Conservation (phyloP, 53 echinoderm and acorn worm genomes). For the Echinarachnius parma region DNA sequence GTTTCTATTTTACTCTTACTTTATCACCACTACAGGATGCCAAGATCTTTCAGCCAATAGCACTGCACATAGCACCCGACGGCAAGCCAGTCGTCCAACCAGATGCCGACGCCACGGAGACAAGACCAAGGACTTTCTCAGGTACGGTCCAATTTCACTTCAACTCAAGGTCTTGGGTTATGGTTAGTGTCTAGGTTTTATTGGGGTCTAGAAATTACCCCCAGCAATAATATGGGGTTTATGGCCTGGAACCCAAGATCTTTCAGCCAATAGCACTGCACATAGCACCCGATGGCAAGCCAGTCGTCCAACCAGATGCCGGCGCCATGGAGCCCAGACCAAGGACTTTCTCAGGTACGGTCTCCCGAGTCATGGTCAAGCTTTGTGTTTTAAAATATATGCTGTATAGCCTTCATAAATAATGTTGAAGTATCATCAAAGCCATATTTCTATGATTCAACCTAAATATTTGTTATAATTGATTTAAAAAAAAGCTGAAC, state of each 20-base stretch:
- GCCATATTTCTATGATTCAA: no score
- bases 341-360: slow-evolving; percentile 96
- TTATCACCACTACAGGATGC: slow-evolving; percentile 65
- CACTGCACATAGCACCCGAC: slow-evolving; percentile 83
- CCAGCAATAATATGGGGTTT: no score
- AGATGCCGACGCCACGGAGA: slow-evolving; percentile 47
- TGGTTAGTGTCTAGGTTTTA: no score
- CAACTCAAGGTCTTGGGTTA: no score
- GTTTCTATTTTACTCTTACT: neutral
- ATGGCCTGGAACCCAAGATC: slow-evolving; percentile 98
- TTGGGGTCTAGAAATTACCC: no score
- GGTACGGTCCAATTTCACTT: no score
- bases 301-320: slow-evolving; percentile 52
- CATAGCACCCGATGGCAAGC: slow-evolving; percentile 87
- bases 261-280: slow-evolving; percentile 94
- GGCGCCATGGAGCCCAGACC: slow-evolving; percentile 57
- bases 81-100: slow-evolving; percentile 71
- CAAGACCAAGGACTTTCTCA: slow-evolving; percentile 88
- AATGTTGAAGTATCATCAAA: no score
- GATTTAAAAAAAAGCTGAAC: no score
- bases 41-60: slow-evolving; percentile 95
- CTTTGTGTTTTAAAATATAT: no score
- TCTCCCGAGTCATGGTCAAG: no score
- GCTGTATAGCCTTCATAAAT: no score
- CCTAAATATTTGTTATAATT: no score